These are phyloP conservation scores for Heliconius cydno DNA, from an alignment of 2,888 invertebrate species.

Conservation along the genomic window DNA sequence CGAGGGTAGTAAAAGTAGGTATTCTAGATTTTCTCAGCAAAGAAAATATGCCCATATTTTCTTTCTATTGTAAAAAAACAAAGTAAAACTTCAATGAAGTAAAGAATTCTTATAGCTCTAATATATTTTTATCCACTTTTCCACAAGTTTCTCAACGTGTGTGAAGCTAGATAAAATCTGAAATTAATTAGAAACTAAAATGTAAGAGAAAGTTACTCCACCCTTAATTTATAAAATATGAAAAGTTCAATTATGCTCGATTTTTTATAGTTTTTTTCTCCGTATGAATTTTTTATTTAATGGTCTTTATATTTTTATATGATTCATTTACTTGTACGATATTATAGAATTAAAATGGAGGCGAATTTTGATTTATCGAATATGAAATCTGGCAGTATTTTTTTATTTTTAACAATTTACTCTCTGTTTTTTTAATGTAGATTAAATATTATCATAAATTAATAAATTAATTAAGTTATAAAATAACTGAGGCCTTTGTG, in stretches of 20 bases:
- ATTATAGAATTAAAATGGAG: background rate
- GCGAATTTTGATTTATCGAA: background rate
- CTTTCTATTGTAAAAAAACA: background rate
- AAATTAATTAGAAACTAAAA: slow-evolving; percentile 26
- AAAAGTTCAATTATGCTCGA: background rate
- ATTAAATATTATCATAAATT: no score
- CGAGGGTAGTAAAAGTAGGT: no score
- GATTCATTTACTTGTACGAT: background rate
- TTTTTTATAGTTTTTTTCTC: background rate
- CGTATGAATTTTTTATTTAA: background rate
- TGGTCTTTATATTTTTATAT: background rate
- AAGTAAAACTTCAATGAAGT: background rate
- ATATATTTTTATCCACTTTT: slow-evolving; percentile 10
- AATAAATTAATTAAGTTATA: no score
- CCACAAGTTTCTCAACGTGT: background rate
- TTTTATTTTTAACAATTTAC: background rate
- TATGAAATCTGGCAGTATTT: background rate
- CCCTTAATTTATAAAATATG: slow-evolving; percentile 13
- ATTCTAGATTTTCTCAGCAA: no score
- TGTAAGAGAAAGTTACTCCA: slow-evolving; percentile 16
- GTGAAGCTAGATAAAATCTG: slow-evolving; percentile 1
- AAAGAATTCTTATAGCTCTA: background rate
- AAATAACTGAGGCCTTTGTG: no score
- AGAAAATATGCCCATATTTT: background rate
- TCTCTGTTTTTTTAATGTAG: background rate